These are phyloP conservation scores for Tretioscincus oriximinensis DNA, from an alignment of 2,113 vertebrate genomes.

Conservation along the genomic window DNA sequence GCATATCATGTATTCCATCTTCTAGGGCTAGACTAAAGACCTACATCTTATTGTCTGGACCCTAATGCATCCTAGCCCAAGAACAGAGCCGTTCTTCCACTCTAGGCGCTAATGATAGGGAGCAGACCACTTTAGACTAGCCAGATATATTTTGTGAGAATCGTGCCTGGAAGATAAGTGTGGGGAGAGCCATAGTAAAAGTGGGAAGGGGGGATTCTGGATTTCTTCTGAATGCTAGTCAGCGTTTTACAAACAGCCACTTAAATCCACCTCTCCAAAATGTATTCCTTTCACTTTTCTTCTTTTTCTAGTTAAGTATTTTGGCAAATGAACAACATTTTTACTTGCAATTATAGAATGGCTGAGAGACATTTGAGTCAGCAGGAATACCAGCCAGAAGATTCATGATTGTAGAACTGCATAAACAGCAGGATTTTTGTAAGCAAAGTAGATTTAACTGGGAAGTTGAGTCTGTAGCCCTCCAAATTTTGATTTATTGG, in stretches of 20 bases:
- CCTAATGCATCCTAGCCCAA: no score
- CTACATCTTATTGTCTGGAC: no score
- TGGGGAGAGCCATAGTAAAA: not conserved
- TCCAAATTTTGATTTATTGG: slow-evolving; percentile 58
- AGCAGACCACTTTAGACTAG: no score
- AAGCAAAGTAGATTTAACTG: slow-evolving; percentile 2
- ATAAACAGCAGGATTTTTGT: not conserved
- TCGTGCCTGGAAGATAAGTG: slow-evolving; percentile 18
- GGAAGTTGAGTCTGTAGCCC: slow-evolving; percentile 22
- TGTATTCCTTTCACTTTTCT: not conserved
- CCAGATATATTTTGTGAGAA: not conserved
- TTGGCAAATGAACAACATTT: slow-evolving; percentile 45
- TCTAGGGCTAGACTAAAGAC: no score
- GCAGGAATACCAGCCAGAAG: slow-evolving; percentile 42
- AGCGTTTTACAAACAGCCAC: slow-evolving; percentile 29
- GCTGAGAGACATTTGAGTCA: slow-evolving; percentile 52
- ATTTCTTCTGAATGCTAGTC: slow-evolving; percentile 34
- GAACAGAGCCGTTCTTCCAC: no score
- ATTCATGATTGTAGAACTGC: slow-evolving; percentile 40
- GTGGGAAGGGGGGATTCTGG: not conserved
- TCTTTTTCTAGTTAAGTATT: slow-evolving; percentile 51
- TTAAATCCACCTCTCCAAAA: not conserved
- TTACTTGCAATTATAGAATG: slow-evolving; percentile 49
- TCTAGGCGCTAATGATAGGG: no score
- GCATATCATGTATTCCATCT: no score